Base-by-base conservation (phyloP, 2,797 vertebrate species). In the Cossypha dichroa region DNA sequence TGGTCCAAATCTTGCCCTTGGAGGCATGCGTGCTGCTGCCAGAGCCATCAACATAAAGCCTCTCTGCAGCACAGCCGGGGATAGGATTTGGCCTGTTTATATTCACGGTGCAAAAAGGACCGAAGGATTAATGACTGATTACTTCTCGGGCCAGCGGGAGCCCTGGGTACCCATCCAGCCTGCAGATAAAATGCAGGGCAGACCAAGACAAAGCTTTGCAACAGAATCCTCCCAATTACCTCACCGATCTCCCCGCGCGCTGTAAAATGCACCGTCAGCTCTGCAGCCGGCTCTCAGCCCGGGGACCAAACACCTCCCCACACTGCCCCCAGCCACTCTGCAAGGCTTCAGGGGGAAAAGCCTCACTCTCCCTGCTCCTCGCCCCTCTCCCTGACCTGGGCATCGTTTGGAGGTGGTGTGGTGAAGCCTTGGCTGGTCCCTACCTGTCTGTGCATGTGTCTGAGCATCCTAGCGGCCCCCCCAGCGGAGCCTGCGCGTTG, bases 401-500 rank as follows among this genome's bases (percentile, higher is more conserved):
- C 79, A 75, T 18, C 8, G 0, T 77, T 62, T 62, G 69, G 83
- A 74, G 83, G 54, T n/a, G 85, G 20, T 66, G 91, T 90, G 83
- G 85, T 5, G 26, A 62, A 85, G 80, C 89, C 18, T 68, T 88
- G 93, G 41, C 78, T 59, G 51, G 54, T 84, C 77, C 91, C 95
- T 92, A 92, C 96, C 96, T 55, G 94, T 76, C 85, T 69, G 82
- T 94, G 77, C 91, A 54, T 90, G 88, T 92, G 81, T 83, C 80
- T 55, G 41, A 92, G 68, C 51, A 64, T 75, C 88, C 73, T 68
- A 58, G 84, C 93, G 74, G 62, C 97, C 72, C 98, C 98, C 97
- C 95, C 88, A 70, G 94, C 90, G 11, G 90, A 88, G 95, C 86
- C 93, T 97, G 97, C 97, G 96, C 96, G 97, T 98, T 98, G 98